A percentile compares a stretch with the other conserved stretches of the same genome.
Evolutionary conservation across 2,888 invertebrate genomes (phyloP).

Genomic region (Serrognathus titanus): DNA sequence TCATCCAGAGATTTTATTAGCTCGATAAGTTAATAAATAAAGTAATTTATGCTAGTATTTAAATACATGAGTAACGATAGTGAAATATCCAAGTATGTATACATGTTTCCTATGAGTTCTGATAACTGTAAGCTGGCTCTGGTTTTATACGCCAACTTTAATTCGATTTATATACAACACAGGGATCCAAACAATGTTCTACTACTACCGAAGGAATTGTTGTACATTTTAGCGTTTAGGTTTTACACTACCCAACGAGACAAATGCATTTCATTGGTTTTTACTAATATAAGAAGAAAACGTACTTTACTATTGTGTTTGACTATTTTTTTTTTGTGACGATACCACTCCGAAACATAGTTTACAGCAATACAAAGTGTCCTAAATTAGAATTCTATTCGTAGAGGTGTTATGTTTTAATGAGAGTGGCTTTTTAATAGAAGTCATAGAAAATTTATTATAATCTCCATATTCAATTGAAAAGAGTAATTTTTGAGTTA

Average conservation of each 20-base stretch:
- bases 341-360: neutral
- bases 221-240: constrained; percentile 12
- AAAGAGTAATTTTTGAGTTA: no score
- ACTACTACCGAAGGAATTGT: constrained; percentile 14
- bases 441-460: no score
- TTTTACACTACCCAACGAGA: neutral
- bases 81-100: constrained; percentile 44
- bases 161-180: constrained; percentile 6
- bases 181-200: constrained; percentile 11
- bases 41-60: constrained; percentile 49
- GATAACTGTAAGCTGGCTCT: constrained; percentile 41
- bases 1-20: constrained; percentile 31
- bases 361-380: neutral
- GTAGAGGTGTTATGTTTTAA: no score
- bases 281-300: neutral
- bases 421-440: no score
- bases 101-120: constrained; percentile 46
- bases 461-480: no score
- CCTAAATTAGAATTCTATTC: no score
- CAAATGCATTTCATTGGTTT: constrained; percentile 2
- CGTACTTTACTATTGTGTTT: neutral
- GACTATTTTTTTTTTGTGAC: neutral
- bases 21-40: constrained; percentile 40
- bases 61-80: constrained; percentile 45
- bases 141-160: constrained; percentile 26